Evolutionary conservation across 2,113 vertebrate species (phyloP).

Genomic region (Hucho hucho): DNA sequence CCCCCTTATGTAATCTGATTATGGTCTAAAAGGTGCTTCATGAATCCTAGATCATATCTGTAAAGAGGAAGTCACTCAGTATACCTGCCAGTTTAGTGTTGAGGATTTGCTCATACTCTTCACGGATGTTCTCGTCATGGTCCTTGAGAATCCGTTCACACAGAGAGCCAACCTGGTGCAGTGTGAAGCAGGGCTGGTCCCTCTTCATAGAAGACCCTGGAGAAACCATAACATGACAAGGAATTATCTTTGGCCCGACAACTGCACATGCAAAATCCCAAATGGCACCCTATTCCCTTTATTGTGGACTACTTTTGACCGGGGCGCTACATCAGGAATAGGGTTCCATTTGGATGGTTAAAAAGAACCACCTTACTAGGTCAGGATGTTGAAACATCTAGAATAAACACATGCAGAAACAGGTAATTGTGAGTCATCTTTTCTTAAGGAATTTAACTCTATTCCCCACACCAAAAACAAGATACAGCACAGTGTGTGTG

Average conservation of each 20-base stretch:
- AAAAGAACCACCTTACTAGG: too few relatives aligned
- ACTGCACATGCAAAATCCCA: neutral
- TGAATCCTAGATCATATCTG: neutral
- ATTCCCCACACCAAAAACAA: too few relatives aligned
- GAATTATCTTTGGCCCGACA: neutral
- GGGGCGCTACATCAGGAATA: neutral
- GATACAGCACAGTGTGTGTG: too few relatives aligned
- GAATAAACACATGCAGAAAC: too few relatives aligned
- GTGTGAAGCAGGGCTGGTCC: conserved; percentile 73
- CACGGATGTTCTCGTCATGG: conserved; percentile 73
- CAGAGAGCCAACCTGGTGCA: conserved; percentile 74
- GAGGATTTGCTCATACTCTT: conserved; percentile 76
- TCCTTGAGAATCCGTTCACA: conserved; percentile 74
- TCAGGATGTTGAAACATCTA: too few relatives aligned
- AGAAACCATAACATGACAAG: neutral
- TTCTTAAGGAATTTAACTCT: too few relatives aligned
- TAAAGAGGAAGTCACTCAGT: neutral
- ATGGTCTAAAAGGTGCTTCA: too few relatives aligned
- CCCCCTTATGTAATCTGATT: too few relatives aligned
- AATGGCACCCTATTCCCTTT: neutral
- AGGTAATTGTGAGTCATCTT: too few relatives aligned
- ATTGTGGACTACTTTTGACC: neutral
- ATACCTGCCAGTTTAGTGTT: conserved; percentile 74
- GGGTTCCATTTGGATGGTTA: too few relatives aligned
- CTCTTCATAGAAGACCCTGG: conserved; percentile 68